Evolutionary conservation across 2,113 vertebrate species (phyloP), one percentile per base, ranked within the genome.

Genomic region (Cheilinus undulatus): DNA sequence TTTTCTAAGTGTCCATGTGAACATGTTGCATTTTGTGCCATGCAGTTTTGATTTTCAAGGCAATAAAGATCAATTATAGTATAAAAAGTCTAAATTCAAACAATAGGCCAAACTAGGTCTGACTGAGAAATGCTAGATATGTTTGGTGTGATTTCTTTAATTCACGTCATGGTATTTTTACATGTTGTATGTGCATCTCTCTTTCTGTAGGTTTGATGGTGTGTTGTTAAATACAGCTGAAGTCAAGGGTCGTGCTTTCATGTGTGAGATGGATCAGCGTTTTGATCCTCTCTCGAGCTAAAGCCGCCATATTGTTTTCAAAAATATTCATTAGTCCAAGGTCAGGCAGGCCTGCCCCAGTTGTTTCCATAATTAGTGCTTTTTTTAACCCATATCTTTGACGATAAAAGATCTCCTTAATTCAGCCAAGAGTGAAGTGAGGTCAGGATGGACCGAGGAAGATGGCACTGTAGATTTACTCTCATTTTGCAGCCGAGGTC

Each of bases 1-100:
- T 86, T 84, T 91, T 85, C 87, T 63, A 88, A 73, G 78, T 82
- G 89, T 82, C 36, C 3, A 79, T 88, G 82, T 86, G 83, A 89
- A 89, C 78, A 76, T 82, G 76, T 79, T 76, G 73, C 86, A 86
- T 89, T 91, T 89, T 90, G 60, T 87, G 75, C 78, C 78, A 75
- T 87, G 83, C 86, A 76, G 73, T 81, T 69, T 81, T 70, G 77
- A 73, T 69, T 74, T 86, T 58, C 48, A 79, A 40, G 60, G 67
- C 58, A 72, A 50, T 73, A 45, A 34, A 45, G 69, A 75, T 86
- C 52, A 69, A n/a, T 84, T 88, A 72, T 59, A 34, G 52, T 62
- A 14, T 22, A 20, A 56, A 2, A 20, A 20, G 63, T 32, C 42
- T 20, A 7, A 9, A 46, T 5, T n/a, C 40, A 42, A 17, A 19